Conservation (phyloP, 2,888 invertebrate genomes). For the Eupsilia transversa region DNA sequence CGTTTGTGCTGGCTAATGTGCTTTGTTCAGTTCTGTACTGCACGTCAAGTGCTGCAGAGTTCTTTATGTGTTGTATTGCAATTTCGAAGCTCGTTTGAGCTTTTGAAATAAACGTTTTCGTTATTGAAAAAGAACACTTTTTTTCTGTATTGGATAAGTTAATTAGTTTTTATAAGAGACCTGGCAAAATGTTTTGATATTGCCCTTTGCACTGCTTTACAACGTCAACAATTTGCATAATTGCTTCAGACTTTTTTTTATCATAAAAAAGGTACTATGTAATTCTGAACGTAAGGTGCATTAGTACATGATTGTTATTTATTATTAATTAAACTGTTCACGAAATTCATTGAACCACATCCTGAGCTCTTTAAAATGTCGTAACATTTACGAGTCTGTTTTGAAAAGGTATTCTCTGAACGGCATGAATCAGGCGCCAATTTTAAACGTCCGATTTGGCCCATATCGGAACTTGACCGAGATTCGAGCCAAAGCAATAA, state of each 20-base stretch:
- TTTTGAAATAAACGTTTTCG: constrained; percentile 29
- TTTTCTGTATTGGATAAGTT: constrained; percentile 27
- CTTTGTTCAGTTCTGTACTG: constrained; percentile 39
- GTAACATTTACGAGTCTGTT: constrained; percentile 8
- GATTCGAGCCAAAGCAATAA: constrained; percentile 50
- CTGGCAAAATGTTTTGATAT: constrained; percentile 21
- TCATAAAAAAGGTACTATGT: too few species aligned
- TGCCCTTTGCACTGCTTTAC: constrained; percentile 13
- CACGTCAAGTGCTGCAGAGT: constrained; percentile 26
- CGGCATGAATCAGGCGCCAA: constrained; percentile 46
- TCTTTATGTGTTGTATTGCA: constrained; percentile 35
- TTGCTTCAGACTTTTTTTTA: constrained; percentile 1
- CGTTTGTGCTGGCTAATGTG: constrained; percentile 50
- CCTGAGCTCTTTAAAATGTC: background rate
- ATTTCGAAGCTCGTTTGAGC: constrained; percentile 38
- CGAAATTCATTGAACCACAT: background rate
- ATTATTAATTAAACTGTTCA: background rate
- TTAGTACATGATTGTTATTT: background rate
- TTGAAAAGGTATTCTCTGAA: constrained; percentile 28
- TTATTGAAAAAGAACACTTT: constrained; percentile 31
- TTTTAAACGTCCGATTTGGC: constrained; percentile 50
- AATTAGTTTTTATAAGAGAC: constrained; percentile 29
- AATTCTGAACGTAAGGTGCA: background rate
- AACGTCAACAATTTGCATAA: background rate
- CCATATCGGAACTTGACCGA: constrained; percentile 52